Percentiles rank a stretch among this genome's conserved stretches.
Evolutionary conservation across 1,140 invertebrate genomes (phyloP).

Genomic region (Capitella teleta): DNA sequence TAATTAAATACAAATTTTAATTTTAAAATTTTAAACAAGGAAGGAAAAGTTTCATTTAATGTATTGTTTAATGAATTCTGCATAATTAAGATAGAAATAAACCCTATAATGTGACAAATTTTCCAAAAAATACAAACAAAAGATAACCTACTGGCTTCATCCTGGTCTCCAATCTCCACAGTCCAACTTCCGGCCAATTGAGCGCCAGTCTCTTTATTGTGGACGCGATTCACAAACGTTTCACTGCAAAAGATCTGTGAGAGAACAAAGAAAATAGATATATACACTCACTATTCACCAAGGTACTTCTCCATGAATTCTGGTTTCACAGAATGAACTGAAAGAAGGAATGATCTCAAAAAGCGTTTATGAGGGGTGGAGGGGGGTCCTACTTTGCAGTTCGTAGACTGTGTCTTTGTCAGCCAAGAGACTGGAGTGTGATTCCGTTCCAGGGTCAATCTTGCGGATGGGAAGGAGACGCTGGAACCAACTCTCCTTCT

Average conservation of each 20-base stretch:
- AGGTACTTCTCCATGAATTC: constrained; percentile 75
- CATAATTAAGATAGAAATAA: neutral
- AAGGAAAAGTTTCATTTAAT: constrained; percentile 5
- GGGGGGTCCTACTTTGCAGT: constrained; percentile 57
- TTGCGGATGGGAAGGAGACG: neutral
- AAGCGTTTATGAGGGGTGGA: neutral
- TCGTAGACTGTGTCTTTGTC: constrained; percentile 91
- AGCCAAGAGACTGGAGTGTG: constrained; percentile 85
- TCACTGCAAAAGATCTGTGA: constrained; percentile 50
- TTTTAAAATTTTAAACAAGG: no score
- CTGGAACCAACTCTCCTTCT: constrained; percentile 1
- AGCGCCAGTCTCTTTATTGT: constrained; percentile 40
- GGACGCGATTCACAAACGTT: constrained; percentile 64
- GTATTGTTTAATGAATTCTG: neutral
- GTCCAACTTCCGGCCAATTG: constrained; percentile 48
- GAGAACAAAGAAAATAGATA: neutral
- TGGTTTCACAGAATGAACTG: constrained; percentile 78
- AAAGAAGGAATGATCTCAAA: constrained; percentile 11
- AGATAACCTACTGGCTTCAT: constrained; percentile 69
- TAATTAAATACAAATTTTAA: no score
- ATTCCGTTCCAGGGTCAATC: constrained; percentile 55
- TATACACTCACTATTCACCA: constrained; percentile 70
- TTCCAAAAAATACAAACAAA: no score
- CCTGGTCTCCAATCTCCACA: constrained; percentile 91
- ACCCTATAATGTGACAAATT: no score